These are phyloP conservation scores for Pituophis catenifer DNA, from an alignment of 2,113 vertebrate species.

Conservation along the genomic window DNA sequence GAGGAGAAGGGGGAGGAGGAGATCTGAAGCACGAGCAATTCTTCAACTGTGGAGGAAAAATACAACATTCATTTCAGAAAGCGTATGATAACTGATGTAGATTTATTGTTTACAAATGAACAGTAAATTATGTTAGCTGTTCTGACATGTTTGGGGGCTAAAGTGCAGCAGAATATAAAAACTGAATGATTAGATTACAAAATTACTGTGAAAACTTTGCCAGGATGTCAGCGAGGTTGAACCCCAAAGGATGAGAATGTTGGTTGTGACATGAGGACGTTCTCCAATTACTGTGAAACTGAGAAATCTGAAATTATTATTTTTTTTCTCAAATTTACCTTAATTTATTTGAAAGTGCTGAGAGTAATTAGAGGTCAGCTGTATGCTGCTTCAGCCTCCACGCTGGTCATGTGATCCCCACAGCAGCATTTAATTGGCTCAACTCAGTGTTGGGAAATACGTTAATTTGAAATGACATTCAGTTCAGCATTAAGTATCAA, in stretches of 20 bases:
- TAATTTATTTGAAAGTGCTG: not conserved
- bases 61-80: constrained; percentile 10
- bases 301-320: not conserved
- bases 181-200: constrained; percentile 20
- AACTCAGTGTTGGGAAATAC: not conserved
- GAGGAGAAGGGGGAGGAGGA: not conserved
- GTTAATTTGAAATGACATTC: not conserved
- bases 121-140: constrained; percentile 5
- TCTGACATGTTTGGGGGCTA: constrained; percentile 11
- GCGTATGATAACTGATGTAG: not conserved
- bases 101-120: constrained; percentile 35
- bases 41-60: constrained; percentile 29
- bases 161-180: not conserved
- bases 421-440: not conserved
- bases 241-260: not conserved
- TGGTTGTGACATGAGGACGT: not conserved
- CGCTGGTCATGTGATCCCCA: not conserved
- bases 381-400: not conserved
- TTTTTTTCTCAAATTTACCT: not conserved
- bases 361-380: not conserved
- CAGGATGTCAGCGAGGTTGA: constrained; percentile 9
- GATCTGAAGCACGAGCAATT: constrained; percentile 10
- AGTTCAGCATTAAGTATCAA: not conserved
- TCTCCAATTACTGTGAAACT: not conserved
- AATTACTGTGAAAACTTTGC: not conserved